These are phyloP conservation scores for Leptinotarsa undecemlineata DNA, from an alignment of 1,140 invertebrate genomes.

Conservation along the genomic window DNA sequence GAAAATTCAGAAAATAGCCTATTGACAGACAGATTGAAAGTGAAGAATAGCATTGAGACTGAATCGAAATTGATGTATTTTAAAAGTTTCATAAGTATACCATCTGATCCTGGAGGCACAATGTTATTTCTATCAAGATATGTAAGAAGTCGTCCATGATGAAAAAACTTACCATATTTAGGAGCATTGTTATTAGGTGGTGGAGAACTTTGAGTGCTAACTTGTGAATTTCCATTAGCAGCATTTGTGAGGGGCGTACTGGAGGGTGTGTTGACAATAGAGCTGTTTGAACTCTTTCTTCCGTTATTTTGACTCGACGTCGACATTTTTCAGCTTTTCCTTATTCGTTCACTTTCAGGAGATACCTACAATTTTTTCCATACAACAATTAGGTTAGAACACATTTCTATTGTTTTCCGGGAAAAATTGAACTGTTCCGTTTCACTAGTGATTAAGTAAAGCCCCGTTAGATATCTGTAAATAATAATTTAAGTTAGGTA, in stretches of 20 bases:
- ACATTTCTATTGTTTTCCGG: conserved; percentile 28
- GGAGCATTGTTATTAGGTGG: conserved; percentile 44
- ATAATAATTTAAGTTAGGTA: background rate
- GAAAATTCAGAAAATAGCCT: too few relatives aligned
- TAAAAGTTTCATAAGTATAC: too few relatives aligned
- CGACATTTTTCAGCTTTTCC: conserved; percentile 36
- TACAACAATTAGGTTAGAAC: conserved; percentile 24
- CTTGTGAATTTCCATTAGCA: conserved; percentile 20
- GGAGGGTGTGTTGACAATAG: conserved; percentile 44
- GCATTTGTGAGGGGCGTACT: conserved; percentile 38
- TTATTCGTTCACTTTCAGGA: conserved; percentile 27
- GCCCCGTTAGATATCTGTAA: conserved; percentile 24
- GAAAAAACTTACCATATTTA: conserved; percentile 41
- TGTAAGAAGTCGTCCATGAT: too few relatives aligned
- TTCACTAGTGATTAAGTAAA: conserved; percentile 13
- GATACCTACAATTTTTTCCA: conserved; percentile 33
- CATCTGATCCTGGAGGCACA: too few relatives aligned
- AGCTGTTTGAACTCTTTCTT: conserved; percentile 47
- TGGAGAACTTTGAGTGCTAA: conserved; percentile 30
- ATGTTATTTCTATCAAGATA: too few relatives aligned
- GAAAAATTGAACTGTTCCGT: conserved; percentile 27
- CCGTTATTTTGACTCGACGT: conserved; percentile 37
- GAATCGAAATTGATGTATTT: too few relatives aligned
- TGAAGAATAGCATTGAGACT: too few relatives aligned
- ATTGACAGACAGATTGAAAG: too few relatives aligned